Percentiles rank a stretch among this genome's conserved stretches.
Evolutionary conservation across 64 coral and sea anemone genomes (phyloP).

Genomic region (Stylophora pistillata): DNA sequence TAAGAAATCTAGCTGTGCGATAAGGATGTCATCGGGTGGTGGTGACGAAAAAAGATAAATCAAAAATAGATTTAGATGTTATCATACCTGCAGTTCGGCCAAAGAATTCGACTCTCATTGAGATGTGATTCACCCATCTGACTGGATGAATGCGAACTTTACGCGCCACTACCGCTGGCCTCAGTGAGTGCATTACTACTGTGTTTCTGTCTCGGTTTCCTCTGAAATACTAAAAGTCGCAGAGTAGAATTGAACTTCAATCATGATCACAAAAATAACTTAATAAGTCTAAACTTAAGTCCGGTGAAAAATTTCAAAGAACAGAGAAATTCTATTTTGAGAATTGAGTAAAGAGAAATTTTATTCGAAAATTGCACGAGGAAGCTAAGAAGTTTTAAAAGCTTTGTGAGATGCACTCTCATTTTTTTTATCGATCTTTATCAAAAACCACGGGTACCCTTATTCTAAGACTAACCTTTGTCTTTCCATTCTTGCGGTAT

Average conservation of each 20-base stretch:
- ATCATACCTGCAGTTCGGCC: slow-evolving; percentile 39
- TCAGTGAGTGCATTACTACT: slow-evolving; percentile 41
- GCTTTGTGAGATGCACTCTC: too few species aligned
- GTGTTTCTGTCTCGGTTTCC: slow-evolving; percentile 67
- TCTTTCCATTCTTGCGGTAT: slow-evolving; percentile 35
- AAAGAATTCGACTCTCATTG: slow-evolving; percentile 44
- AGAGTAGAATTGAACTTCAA: not conserved
- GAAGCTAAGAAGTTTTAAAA: too few species aligned
- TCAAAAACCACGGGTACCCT: not conserved
- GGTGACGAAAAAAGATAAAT: not conserved
- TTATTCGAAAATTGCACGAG: too few species aligned
- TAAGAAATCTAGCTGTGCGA: not conserved
- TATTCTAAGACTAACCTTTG: slow-evolving; percentile 10
- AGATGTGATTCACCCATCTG: slow-evolving; percentile 48
- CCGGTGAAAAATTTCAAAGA: not conserved
- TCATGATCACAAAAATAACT: too few species aligned
- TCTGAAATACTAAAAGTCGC: slow-evolving; percentile 45
- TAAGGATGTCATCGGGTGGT: not conserved
- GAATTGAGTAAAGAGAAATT: not conserved
- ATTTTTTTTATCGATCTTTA: too few species aligned
- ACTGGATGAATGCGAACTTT: slow-evolving; percentile 44
- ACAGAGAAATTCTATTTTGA: not conserved
- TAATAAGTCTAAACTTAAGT: not conserved
- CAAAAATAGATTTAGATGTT: not conserved
- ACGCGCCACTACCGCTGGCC: slow-evolving; percentile 36